phyloP scores from a whole-genome alignment of 1,140 invertebrate genomes.

The Penaeus indicus region DNA sequence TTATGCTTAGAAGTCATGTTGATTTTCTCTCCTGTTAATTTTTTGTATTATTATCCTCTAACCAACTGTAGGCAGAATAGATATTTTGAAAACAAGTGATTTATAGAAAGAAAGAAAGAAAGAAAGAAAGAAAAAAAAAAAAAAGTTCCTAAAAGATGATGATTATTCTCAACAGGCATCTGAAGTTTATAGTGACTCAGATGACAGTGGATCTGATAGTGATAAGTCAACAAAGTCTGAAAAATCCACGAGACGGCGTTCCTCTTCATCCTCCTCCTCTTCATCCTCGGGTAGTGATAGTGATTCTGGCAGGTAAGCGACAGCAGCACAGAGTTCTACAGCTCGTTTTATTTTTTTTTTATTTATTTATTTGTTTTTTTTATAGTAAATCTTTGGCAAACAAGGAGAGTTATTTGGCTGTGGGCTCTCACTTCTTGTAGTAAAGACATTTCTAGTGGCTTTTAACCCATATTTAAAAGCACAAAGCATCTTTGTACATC shows the following conservation, averaged over 20 bases:
- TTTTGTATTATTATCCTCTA: not conserved
- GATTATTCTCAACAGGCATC: constrained; percentile 73
- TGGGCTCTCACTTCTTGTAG: too few species aligned
- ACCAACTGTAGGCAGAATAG: too few species aligned
- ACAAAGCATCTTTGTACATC: too few species aligned
- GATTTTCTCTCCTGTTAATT: not conserved
- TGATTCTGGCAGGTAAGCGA: constrained; percentile 63
- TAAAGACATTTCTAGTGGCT: too few species aligned
- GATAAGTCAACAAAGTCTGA: constrained; percentile 73
- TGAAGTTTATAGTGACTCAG: constrained; percentile 88
- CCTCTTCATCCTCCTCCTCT: constrained; percentile 57
- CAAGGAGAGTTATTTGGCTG: too few species aligned
- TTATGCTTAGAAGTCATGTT: not conserved
- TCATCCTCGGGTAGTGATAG: constrained; percentile 67
- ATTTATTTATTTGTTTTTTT: not conserved
- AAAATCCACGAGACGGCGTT: constrained; percentile 45
- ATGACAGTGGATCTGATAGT: constrained; percentile 90
- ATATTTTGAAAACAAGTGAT: not conserved
- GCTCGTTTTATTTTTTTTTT: not conserved
- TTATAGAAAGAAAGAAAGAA: not conserved
- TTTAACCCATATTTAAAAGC: too few species aligned
- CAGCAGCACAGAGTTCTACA: not conserved
- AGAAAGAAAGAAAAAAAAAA: not conserved
- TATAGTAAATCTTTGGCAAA: not conserved
- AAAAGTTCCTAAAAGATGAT: not conserved